phyloP scores from a whole-genome alignment of 2,797 vertebrate genomes.

The Protonibea diacanthus region DNA sequence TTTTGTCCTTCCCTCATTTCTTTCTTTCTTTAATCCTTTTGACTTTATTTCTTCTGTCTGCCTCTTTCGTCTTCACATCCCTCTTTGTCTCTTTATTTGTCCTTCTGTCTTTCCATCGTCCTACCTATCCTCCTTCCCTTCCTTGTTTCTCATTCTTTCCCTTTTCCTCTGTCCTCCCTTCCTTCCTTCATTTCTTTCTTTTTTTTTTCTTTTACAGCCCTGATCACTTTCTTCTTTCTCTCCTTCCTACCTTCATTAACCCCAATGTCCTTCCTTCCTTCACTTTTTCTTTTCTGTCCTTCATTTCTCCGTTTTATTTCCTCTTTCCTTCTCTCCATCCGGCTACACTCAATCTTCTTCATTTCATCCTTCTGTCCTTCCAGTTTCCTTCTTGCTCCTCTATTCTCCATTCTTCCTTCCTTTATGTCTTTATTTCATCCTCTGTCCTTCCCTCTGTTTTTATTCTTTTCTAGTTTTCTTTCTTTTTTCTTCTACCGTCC shows the following conservation, averaged over 20 bases:
- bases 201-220: not conserved
- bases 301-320: too few species aligned
- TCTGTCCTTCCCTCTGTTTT: not conserved
- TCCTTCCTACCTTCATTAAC: not conserved
- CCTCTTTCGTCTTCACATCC: too few species aligned
- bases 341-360: too few species aligned
- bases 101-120: not conserved
- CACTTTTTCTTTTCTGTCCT: not conserved
- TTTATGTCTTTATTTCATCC: not conserved
- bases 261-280: too few species aligned
- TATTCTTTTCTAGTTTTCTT: not conserved
- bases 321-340: not conserved
- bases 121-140: not conserved
- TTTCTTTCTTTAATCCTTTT: too few species aligned
- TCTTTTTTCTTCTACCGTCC: not conserved
- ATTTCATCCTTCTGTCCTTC: slow-evolving; percentile 4
- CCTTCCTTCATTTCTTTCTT: not conserved
- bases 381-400: not conserved
- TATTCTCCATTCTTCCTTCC: too few species aligned
- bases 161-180: not conserved
- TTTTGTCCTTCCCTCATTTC: not conserved
- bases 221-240: not conserved
- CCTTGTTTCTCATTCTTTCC: not conserved
- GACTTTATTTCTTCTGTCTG: not conserved
- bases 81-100: too few species aligned